Evolutionary conservation across 2,888 invertebrate species (phyloP).

Genomic region (Anaspis maculata): DNA sequence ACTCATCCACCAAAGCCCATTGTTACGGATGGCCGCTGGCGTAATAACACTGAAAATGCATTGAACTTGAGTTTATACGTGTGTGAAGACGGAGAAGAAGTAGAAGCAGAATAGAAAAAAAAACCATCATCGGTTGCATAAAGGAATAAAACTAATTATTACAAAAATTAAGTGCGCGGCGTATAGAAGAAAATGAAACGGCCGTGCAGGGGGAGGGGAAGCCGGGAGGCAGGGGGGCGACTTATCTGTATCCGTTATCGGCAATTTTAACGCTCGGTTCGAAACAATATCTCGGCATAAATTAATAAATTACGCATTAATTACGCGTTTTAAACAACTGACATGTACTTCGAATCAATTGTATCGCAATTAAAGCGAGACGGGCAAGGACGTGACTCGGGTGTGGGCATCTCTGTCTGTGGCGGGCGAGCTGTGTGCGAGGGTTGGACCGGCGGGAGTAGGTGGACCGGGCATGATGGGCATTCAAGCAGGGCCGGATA

Average conservation of each 20-base stretch:
- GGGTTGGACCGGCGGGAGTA: conserved; percentile 17
- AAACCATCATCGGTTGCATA: no score
- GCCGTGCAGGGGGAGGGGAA: no score
- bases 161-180: no score
- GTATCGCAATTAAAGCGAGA: conserved; percentile 37
- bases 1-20: no score
- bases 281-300: conserved; percentile 44
- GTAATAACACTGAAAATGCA: conserved; percentile 20
- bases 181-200: no score
- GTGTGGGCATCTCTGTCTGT: conserved; percentile 14
- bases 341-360: conserved; percentile 42
- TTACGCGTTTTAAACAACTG: conserved; percentile 41
- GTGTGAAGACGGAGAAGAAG: no score
- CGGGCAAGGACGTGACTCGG: conserved; percentile 19
- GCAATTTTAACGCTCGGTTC: conserved; percentile 42
- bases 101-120: conserved; percentile 17
- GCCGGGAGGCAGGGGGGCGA: no score
- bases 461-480: no score
- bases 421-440: conserved; percentile 7
- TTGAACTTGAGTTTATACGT: conserved; percentile 28
- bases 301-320: conserved; percentile 46
- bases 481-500: conserved; percentile 40
- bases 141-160: conserved; percentile 30
- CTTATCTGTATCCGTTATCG: conserved; percentile 43
- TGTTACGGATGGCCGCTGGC: conserved; percentile 23